These are phyloP conservation scores for Thalassoma bifasciatum DNA, from an alignment of 2,113 vertebrate genomes.

Conservation along the genomic window DNA sequence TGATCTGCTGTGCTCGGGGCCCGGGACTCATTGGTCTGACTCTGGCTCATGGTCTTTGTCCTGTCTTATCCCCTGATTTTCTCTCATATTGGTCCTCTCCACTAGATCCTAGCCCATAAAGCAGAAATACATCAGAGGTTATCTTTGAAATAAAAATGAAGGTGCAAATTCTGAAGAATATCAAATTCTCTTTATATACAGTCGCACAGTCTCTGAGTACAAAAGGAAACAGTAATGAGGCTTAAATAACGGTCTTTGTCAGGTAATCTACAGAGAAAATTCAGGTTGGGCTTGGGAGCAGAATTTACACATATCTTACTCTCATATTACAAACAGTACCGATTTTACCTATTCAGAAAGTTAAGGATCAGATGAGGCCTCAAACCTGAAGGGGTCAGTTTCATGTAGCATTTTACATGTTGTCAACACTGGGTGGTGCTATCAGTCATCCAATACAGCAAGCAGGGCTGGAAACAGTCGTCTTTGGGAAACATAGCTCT, in stretches of 20 bases:
- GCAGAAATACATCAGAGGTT: slow-evolving; percentile 61
- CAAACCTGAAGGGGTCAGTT: slow-evolving; percentile 29
- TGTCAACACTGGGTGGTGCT: slow-evolving; percentile 56
- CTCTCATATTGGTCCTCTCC: slow-evolving; percentile 27
- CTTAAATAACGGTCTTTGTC: slow-evolving; percentile 57
- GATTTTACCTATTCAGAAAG: slow-evolving; percentile 33
- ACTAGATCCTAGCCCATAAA: slow-evolving; percentile 50
- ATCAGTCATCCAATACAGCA: slow-evolving; percentile 45
- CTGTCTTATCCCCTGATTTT: slow-evolving; percentile 10
- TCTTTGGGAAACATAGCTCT: slow-evolving; percentile 11
- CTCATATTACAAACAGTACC: slow-evolving; percentile 55
- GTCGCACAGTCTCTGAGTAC: slow-evolving; percentile 69
- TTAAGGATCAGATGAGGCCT: slow-evolving; percentile 53
- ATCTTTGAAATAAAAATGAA: slow-evolving; percentile 69
- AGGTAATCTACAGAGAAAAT: slow-evolving; percentile 8
- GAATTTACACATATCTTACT: slow-evolving; percentile 53
- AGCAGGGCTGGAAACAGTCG: slow-evolving; percentile 14
- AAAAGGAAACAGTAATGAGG: slow-evolving; percentile 63
- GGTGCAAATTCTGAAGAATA: slow-evolving; percentile 74
- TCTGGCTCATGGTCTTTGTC: slow-evolving; percentile 44
- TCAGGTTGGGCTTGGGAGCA: slow-evolving; percentile 27
- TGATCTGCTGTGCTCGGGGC: slow-evolving; percentile 43
- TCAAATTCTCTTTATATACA: slow-evolving; percentile 73
- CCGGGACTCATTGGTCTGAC: slow-evolving; percentile 18
- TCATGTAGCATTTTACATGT: slow-evolving; percentile 61